Evolutionary conservation across 92 coral and sea anemone species (phyloP), one percentile per base, ranked within the genome.

Genomic region (Umimayanthus chanpuru): DNA sequence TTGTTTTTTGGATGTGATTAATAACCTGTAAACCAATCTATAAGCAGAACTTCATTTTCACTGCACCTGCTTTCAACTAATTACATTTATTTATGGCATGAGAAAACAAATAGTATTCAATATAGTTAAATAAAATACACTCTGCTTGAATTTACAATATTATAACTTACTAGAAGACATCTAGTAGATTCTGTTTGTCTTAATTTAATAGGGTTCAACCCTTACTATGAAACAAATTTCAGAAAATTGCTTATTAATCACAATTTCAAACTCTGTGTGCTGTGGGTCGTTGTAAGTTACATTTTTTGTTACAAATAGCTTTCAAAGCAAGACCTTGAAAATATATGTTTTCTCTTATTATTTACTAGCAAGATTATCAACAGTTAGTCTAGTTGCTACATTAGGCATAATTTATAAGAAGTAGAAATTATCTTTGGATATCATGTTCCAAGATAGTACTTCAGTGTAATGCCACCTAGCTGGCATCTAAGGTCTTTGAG

Each of bases 401-500:
- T 30, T 30, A 81, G 44, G 47, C 71, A n/a, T 30, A 66, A 70
- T 66, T 66, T 68, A 66, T 66, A 10, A 66, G 38, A 56, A 83
- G 40, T n/a, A n/a, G n/a, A n/a, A n/a, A 43, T 32, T 3, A 30
- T 38, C 7, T 64, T 29, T 41, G 43, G 44, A 68, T 85, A 16
- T 30, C 80, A 74, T 29, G 53, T n/a, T 66, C 29, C 72, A 39
- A 28, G 32, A 18, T 36, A 41, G 21, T n/a, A 11, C 16, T 23
- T 26, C 32, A 25, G 32, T 55, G 72, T 7, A 41, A 89, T 92
- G 88, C 87, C 89, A 16, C 92, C 94, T 39, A 80, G 74, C 36
- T 91, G 92, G 94, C 89, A 91, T 89, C 81, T 81, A 5, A 89
- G 68, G 32, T 89, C 90, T 56, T 58, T 92, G 70, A 89, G 81